Evolutionary conservation across 1,140 invertebrate species (phyloP).

Genomic region (Idris sp.): DNA sequence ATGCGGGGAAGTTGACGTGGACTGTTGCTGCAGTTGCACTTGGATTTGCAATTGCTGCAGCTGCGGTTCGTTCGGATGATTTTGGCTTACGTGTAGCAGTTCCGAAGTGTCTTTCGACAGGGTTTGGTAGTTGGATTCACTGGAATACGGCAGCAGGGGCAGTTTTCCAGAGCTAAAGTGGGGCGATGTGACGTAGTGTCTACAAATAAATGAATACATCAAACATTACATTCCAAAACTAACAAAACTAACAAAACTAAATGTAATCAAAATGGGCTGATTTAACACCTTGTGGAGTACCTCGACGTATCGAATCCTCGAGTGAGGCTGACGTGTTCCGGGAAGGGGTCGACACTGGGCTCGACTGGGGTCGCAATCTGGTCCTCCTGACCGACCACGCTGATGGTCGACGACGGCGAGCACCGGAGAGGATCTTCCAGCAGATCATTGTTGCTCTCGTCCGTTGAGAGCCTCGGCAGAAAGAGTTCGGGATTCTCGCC

Average conservation of each 20-base stretch:
- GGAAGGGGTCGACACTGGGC: slow-evolving; percentile 83
- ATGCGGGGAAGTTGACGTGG: slow-evolving; percentile 78
- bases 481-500: slow-evolving; percentile 87
- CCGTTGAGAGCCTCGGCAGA: slow-evolving; percentile 82
- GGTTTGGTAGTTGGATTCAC: slow-evolving; percentile 72
- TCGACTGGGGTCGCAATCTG: slow-evolving; percentile 83
- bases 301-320: slow-evolving; percentile 76
- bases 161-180: slow-evolving; percentile 71
- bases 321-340: slow-evolving; percentile 80
- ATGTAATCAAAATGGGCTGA: too few relatives aligned
- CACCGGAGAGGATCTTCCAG: slow-evolving; percentile 78
- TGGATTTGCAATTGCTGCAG: slow-evolving; percentile 85
- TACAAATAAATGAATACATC: slow-evolving; percentile 42
- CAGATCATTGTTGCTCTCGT: slow-evolving; percentile 81
- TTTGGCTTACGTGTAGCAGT: slow-evolving; percentile 76
- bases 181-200: slow-evolving; percentile 73
- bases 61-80: slow-evolving; percentile 76
- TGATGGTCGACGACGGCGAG: slow-evolving; percentile 75
- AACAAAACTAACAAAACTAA: too few relatives aligned
- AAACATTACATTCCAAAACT: too few relatives aligned
- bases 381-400: slow-evolving; percentile 80
- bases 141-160: slow-evolving; percentile 65
- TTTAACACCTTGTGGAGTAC: too few relatives aligned
- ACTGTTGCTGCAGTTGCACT: slow-evolving; percentile 81
- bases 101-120: slow-evolving; percentile 77